phyloP scores from a whole-genome alignment of 2,113 vertebrate species.

The Syngnathus scovelli region DNA sequence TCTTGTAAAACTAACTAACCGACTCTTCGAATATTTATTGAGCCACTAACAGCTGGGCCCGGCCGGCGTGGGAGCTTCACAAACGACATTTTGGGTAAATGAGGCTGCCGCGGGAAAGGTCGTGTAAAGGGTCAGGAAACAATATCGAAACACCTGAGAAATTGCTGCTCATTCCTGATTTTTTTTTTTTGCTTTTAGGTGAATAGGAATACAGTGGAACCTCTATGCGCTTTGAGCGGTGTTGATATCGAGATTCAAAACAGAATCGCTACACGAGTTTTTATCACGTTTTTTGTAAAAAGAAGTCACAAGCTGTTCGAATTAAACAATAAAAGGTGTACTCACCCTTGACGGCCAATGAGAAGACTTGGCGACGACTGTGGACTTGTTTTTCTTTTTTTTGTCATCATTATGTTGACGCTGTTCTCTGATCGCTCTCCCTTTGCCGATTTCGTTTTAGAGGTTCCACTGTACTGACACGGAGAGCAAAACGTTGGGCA shows the following conservation, averaged over 20 bases:
- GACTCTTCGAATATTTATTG: too few relatives aligned
- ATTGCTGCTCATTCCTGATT: slow-evolving; percentile 16
- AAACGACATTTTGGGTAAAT: too few relatives aligned
- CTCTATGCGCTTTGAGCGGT: neutral
- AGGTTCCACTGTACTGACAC: slow-evolving; percentile 3
- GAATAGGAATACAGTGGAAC: neutral
- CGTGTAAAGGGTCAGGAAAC: slow-evolving; percentile 2
- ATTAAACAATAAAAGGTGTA: neutral
- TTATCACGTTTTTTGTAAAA: neutral
- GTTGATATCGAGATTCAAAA: too few relatives aligned
- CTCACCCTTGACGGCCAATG: slow-evolving; percentile 3
- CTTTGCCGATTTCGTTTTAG: neutral
- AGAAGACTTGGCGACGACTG: neutral
- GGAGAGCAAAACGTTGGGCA: neutral
- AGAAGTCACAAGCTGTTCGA: neutral
- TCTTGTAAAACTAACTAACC: neutral
- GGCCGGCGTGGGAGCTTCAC: too few relatives aligned
- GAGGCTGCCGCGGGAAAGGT: neutral
- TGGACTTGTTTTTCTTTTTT: too few relatives aligned
- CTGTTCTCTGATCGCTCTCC: too few relatives aligned
- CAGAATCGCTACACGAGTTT: neutral
- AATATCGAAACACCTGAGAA: slow-evolving; percentile 44
- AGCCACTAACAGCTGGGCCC: too few relatives aligned
- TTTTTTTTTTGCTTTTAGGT: neutral
- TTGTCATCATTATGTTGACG: too few relatives aligned